phyloP scores from a whole-genome alignment of 2,797 vertebrate species.

The Sphenodon punctatus region DNA sequence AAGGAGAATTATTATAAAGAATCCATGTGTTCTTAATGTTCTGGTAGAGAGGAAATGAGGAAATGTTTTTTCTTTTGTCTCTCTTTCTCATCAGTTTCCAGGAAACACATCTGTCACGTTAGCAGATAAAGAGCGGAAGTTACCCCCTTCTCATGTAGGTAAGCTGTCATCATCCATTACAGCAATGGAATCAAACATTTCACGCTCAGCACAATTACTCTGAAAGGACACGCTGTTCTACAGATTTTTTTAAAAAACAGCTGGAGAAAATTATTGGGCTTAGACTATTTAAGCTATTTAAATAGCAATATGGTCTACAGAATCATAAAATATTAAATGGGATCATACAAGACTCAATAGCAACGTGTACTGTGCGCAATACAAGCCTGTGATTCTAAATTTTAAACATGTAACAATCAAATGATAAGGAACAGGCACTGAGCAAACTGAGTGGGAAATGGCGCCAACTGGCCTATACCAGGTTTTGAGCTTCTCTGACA shows the following conservation, averaged over 20 bases:
- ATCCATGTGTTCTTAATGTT: no score
- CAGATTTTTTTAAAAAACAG: neutral
- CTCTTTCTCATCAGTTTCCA: slow-evolving; percentile 27
- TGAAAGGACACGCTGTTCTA: neutral
- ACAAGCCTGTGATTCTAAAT: no score
- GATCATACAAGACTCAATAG: neutral
- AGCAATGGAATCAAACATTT: slow-evolving; percentile 3
- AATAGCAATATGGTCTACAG: neutral
- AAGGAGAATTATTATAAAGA: no score
- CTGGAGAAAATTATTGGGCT: neutral
- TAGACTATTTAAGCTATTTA: neutral
- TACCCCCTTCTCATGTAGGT: neutral
- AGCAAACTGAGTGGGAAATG: no score
- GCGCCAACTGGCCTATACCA: no score
- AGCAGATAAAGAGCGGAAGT: slow-evolving; percentile 41
- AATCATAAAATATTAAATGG: neutral
- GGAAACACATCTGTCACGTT: slow-evolving; percentile 11
- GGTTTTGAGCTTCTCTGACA: no score
- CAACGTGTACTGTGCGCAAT: neutral
- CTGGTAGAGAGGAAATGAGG: no score
- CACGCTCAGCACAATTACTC: neutral
- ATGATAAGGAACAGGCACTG: no score
- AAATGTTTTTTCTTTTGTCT: slow-evolving; percentile 17
- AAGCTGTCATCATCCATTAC: neutral
- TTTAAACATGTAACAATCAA: no score